Percentiles rank a stretch among this genome's conserved stretches.
These are phyloP conservation scores for Linurgus olivaceus DNA, from an alignment of 2,797 vertebrate species.

Conservation along the genomic window DNA sequence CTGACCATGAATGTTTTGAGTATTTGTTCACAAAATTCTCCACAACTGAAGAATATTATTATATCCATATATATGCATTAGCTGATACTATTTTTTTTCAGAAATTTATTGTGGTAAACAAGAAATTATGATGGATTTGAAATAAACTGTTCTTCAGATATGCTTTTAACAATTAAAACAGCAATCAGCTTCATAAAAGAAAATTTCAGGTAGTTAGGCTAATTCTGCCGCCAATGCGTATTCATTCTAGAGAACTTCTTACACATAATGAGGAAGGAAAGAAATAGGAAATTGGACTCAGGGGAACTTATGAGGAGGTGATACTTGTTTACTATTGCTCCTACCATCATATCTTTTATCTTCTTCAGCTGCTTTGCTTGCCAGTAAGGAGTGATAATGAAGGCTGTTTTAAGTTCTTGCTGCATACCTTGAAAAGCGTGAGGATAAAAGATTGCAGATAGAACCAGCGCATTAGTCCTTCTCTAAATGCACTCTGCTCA, in stretches of 20 bases:
- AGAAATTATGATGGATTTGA: neutral
- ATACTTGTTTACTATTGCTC: neutral
- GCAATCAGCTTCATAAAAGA: neutral
- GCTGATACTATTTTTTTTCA: neutral
- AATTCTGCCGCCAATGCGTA: neutral
- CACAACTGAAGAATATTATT: neutral
- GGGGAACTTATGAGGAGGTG: neutral
- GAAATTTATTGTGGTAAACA: neutral
- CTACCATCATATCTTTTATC: constrained; percentile 3
- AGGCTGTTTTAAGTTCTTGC: neutral
- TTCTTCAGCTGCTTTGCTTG: neutral
- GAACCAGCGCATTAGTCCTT: neutral
- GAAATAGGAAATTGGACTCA: neutral
- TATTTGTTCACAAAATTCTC: neutral
- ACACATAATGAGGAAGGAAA: neutral
- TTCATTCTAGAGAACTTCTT: neutral
- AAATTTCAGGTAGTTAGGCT: neutral
- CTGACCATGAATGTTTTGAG: neutral
- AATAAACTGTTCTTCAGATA: neutral
- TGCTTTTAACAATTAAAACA: neutral
- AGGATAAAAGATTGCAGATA: neutral
- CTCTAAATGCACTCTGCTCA: neutral
- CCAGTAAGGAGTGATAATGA: neutral
- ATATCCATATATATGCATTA: neutral
- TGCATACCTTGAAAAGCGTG: neutral